A percentile compares a stretch with the other conserved stretches of the same genome.
Conservation (phyloP, 2,113 vertebrate genomes). For the Elanoides forficatus region DNA sequence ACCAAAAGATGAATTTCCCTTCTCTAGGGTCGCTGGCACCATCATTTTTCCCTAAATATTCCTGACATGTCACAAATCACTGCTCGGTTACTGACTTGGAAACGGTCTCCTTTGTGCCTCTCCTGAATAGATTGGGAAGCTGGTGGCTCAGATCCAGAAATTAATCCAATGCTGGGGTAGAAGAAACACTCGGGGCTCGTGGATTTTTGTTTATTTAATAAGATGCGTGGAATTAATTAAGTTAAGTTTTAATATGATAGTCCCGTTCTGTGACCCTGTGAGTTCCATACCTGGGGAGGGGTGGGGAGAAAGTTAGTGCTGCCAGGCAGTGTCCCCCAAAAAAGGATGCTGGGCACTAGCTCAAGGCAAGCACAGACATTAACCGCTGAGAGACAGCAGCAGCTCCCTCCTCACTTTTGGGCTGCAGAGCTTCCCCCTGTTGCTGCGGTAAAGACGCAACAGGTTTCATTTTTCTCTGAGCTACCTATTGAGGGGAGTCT, state of each 20-base stretch:
- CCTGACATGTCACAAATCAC: constrained; percentile 36
- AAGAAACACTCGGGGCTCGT: background rate
- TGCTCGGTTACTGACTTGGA: constrained; percentile 17
- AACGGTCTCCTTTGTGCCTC: background rate
- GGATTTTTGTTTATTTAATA: background rate
- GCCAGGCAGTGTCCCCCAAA: background rate
- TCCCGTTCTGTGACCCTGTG: background rate
- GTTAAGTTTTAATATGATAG: background rate
- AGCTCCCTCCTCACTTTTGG: background rate
- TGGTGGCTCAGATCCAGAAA: constrained; percentile 11
- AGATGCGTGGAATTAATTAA: constrained; percentile 2
- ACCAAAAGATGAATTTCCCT: constrained; percentile 41
- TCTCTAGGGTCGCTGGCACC: background rate
- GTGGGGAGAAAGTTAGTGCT: background rate
- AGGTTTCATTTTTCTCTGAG: background rate
- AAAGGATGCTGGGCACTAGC: background rate
- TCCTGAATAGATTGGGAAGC: background rate
- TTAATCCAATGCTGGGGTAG: background rate
- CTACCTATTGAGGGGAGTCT: background rate
- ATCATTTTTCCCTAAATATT: constrained; percentile 20
- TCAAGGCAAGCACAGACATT: background rate
- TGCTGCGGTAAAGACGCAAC: background rate
- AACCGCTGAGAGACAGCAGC: background rate
- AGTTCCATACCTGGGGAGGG: background rate
- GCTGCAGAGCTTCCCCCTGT: background rate